Percentiles rank a stretch among this genome's conserved stretches.
phyloP scores from a whole-genome alignment of 2,888 invertebrate genomes.

The Apoderus coryli region DNA sequence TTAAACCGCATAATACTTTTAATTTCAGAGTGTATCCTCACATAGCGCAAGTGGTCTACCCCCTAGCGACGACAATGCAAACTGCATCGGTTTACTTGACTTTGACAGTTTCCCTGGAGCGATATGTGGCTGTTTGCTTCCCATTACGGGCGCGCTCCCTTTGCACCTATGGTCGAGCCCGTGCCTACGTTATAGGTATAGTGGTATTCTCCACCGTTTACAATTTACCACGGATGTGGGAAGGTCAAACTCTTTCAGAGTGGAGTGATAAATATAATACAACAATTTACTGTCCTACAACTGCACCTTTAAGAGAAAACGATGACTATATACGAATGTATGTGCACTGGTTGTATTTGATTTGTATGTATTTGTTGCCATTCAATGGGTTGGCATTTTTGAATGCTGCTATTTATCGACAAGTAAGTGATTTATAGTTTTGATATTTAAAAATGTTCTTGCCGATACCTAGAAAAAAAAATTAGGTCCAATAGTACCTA shows the following conservation, averaged over 20 bases:
- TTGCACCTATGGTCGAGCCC: conserved; percentile 78
- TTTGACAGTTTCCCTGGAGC: conserved; percentile 78
- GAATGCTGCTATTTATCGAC: conserved; percentile 80
- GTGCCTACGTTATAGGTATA: conserved; percentile 71
- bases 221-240: conserved; percentile 72
- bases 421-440: too few relatives aligned
- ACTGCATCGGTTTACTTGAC: conserved; percentile 89
- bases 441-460: too few relatives aligned
- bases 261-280: conserved; percentile 27
- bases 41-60: conserved; percentile 66
- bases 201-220: conserved; percentile 69
- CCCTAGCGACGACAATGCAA: conserved; percentile 75
- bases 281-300: conserved; percentile 52
- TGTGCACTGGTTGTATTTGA: conserved; percentile 87
- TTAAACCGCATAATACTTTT: conserved; percentile 59
- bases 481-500: too few relatives aligned
- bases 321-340: conserved; percentile 69
- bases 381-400: conserved; percentile 77
- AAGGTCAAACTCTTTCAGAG: conserved; percentile 37
- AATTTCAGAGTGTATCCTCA: conserved; percentile 67
- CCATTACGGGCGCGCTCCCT: conserved; percentile 78
- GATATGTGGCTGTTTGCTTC: conserved; percentile 88
- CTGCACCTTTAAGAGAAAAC: conserved; percentile 54
- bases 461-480: too few relatives aligned
- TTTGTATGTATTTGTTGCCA: conserved; percentile 88